A percentile compares a stretch with the other conserved stretches of the same genome.
Conservation (phyloP, 1,140 invertebrate species). For the Battus philenor region DNA sequence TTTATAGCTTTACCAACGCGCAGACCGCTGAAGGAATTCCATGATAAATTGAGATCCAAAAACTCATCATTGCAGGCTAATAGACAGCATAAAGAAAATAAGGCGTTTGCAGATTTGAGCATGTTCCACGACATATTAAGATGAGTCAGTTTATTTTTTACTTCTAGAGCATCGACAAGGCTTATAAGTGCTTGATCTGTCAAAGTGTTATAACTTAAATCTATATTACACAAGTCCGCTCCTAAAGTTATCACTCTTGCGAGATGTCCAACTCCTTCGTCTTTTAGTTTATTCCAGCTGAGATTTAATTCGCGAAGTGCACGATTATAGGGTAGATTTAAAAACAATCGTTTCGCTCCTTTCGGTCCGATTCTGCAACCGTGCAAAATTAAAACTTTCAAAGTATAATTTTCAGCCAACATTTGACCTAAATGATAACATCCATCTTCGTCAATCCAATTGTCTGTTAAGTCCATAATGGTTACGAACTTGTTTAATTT, state of each 20-base stretch:
- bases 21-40: slow-evolving; percentile 36
- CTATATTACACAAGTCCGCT: slow-evolving; percentile 36
- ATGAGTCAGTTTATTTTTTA: slow-evolving; percentile 48
- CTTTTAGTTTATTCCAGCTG: slow-evolving; percentile 46
- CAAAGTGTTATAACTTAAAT: slow-evolving; percentile 62
- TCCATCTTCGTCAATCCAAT: slow-evolving; percentile 48
- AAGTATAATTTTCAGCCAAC: slow-evolving; percentile 45
- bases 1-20: slow-evolving; percentile 28
- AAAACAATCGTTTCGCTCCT: slow-evolving; percentile 39
- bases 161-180: slow-evolving; percentile 46
- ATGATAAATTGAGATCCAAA: slow-evolving; percentile 41
- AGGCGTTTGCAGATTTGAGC: slow-evolving; percentile 36
- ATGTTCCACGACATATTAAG: slow-evolving; percentile 69
- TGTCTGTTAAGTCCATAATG: slow-evolving; percentile 53
- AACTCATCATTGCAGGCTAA: slow-evolving; percentile 30
- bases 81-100: slow-evolving; percentile 25
- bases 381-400: slow-evolving; percentile 47
- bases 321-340: slow-evolving; percentile 34
- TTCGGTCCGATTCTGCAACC: slow-evolving; percentile 57
- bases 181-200: slow-evolving; percentile 33
- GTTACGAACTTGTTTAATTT: slow-evolving; percentile 48
- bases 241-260: slow-evolving; percentile 40
- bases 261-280: slow-evolving; percentile 42
- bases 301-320: slow-evolving; percentile 47
- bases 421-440: slow-evolving; percentile 52